phyloP scores from a whole-genome alignment of 2,888 invertebrate species.

The Chrysina gloriosa region DNA sequence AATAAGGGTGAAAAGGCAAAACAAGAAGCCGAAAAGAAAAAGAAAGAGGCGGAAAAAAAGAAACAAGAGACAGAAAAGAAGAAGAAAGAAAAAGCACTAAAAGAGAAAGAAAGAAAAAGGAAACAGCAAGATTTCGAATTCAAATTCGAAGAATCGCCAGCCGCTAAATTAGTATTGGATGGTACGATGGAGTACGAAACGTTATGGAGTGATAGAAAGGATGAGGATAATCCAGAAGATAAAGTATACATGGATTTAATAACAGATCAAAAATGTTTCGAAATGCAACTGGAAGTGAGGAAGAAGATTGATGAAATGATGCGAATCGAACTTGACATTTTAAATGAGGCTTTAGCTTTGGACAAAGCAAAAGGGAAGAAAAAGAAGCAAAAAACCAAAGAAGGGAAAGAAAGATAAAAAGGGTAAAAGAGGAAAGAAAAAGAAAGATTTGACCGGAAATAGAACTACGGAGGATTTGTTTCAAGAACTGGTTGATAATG shows the following conservation, averaged over 20 bases:
- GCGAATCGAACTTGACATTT: conserved; percentile 58
- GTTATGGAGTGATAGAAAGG: conserved; percentile 66
- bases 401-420: conserved; percentile 55
- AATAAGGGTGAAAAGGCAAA: conserved; percentile 42
- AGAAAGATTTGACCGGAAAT: conserved; percentile 75
- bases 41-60: conserved; percentile 53
- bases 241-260: conserved; percentile 75
- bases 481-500: conserved; percentile 76
- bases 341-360: conserved; percentile 48
- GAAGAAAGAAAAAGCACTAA: conserved; percentile 63
- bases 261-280: conserved; percentile 72
- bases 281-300: conserved; percentile 75
- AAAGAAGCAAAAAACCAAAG: conserved; percentile 54
- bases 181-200: conserved; percentile 65
- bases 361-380: conserved; percentile 45
- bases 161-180: conserved; percentile 62
- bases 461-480: conserved; percentile 74
- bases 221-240: conserved; percentile 70
- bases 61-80: conserved; percentile 58
- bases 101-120: conserved; percentile 45
- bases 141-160: conserved; percentile 57
- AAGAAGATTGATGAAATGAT: conserved; percentile 77
- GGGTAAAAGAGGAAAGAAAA: conserved; percentile 63
- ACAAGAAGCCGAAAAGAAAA: conserved; percentile 51
- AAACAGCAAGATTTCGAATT: conserved; percentile 47